Base-by-base conservation (phyloP, 2,113 vertebrate species). In the Motacilla alba region DNA sequence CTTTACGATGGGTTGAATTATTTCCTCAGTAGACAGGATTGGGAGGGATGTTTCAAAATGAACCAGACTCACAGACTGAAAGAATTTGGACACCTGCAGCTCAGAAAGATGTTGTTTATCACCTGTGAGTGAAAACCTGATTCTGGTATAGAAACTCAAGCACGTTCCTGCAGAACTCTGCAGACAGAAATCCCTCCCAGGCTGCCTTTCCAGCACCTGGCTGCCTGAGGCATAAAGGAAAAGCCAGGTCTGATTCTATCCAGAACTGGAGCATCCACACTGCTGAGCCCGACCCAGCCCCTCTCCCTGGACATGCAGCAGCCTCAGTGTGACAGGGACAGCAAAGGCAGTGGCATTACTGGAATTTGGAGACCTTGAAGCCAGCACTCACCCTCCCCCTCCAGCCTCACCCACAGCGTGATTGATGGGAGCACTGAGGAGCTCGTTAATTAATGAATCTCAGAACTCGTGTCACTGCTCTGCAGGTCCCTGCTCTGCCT, bases 1-100 rank as follows among this genome's bases (percentile, higher is more conserved):
- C 70, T 90, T 93, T 93, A 87, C 10, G 37, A 60, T 56, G 55
- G 70, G 59, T 74, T 94, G 69, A 90, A 85, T 68, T 7, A 73
- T 73, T 82, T 86, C 67, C 55, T 80, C 12, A 1, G 41, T 8
- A 52, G n/a, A 23, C 0, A 8, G 44, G 31, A 44, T 72, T 37
- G 46, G 72, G 88, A 69, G 74, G 64, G 66, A 68, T 64, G 47
- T 60, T 90, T 69, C 59, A 13, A 64, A 91, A 84, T 10, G 11
- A 83, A 83, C 21, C 90, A 74, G 50, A 18, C 75, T 31, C 39
- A 47, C 53, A 58, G 75, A 67, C 55, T 35, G 55, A 27, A 63
- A 35, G 33, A 37, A 56, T 69, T n/a, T 52, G 75, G 90, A 26
- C 56, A 64, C 37, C 39, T 53, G 75, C 67, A 86, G 83, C 79